These are phyloP conservation scores for Lanistes nyassanus DNA, from an alignment of 1,140 invertebrate species.

Conservation along the genomic window DNA sequence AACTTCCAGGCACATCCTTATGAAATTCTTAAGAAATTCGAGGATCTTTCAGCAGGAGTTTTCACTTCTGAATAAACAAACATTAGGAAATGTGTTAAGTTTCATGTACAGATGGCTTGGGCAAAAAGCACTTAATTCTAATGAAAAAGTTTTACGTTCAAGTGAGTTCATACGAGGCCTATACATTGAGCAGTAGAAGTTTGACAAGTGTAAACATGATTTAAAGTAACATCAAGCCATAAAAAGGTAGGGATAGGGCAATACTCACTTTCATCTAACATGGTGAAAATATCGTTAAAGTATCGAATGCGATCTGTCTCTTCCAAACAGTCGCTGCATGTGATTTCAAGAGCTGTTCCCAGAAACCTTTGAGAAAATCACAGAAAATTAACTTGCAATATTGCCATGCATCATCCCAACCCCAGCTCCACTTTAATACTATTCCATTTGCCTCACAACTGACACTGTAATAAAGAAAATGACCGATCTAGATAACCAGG, in stretches of 20 bases:
- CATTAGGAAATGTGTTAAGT: too few species aligned
- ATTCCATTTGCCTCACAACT: neutral
- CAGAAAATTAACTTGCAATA: too few species aligned
- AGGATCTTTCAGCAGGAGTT: too few species aligned
- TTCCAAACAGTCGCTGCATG: conserved; percentile 75
- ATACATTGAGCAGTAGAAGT: conserved; percentile 37
- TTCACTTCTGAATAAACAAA: too few species aligned
- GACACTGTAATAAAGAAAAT: neutral
- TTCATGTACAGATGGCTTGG: too few species aligned
- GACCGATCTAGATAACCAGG: neutral
- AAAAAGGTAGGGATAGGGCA: too few species aligned
- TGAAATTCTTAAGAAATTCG: too few species aligned
- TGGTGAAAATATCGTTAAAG: conserved; percentile 64
- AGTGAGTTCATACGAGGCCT: conserved; percentile 14
- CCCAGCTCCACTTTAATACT: neutral
- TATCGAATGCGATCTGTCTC: conserved; percentile 60
- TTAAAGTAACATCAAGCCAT: too few species aligned
- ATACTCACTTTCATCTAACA: conserved; percentile 14
- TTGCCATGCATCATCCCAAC: too few species aligned
- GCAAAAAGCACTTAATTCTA: conserved; percentile 54
- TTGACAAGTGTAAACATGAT: neutral
- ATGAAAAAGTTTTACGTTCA: conserved; percentile 39
- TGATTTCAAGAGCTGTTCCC: conserved; percentile 77
- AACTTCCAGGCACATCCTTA: too few species aligned
- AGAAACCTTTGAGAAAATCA: conserved; percentile 53